Conservation (phyloP, 2,113 vertebrate species). For the Odocoileus virginianus region DNA sequence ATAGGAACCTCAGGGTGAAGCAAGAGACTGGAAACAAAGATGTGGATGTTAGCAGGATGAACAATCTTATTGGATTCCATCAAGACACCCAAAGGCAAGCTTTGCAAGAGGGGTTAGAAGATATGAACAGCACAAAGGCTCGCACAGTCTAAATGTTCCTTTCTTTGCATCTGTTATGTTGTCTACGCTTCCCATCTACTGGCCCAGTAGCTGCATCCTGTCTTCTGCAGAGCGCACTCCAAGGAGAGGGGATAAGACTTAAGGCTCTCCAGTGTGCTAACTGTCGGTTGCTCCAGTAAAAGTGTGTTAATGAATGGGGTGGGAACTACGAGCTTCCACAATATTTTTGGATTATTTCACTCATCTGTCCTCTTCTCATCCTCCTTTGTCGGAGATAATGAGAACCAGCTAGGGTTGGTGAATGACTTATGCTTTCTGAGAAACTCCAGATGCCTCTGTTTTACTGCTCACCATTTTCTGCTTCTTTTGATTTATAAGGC, state of each 20-base stretch:
- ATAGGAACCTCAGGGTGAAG: background rate
- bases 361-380: background rate
- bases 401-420: background rate
- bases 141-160: background rate
- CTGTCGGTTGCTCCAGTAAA: background rate
- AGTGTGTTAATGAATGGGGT: background rate
- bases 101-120: background rate
- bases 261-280: background rate
- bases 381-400: background rate
- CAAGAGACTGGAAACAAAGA: background rate
- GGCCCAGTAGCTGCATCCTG: background rate
- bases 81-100: background rate
- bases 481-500: constrained; percentile 15
- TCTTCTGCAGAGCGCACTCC: background rate
- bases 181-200: background rate
- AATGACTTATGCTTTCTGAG: background rate
- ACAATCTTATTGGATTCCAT: background rate
- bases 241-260: background rate
- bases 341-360: background rate
- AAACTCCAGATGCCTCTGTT: constrained; percentile 3
- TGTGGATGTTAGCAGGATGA: background rate
- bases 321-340: background rate
- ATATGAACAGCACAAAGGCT: background rate
- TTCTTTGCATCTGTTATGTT: background rate
- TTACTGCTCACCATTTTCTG: constrained; percentile 12